Percentiles rank a stretch among this genome's conserved stretches.
Evolutionary conservation across 2,113 vertebrate genomes (phyloP).

Genomic region (Cheirogaleus medius): DNA sequence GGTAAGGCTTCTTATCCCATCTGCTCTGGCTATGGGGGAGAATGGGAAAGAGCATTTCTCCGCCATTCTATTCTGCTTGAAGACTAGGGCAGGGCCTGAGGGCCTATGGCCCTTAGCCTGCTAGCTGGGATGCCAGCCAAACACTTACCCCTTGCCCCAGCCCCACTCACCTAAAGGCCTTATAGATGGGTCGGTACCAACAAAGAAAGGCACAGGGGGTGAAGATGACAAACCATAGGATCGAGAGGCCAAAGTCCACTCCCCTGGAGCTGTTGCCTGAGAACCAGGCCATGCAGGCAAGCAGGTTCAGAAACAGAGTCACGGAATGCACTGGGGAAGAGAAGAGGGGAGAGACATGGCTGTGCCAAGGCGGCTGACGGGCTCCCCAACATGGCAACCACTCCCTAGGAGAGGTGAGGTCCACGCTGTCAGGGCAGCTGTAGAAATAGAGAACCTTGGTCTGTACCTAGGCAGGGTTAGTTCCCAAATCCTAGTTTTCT

Average conservation of each 20-base stretch:
- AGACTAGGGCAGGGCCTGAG: neutral
- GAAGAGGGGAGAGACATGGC: neutral
- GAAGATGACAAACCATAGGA: slow-evolving; percentile 97
- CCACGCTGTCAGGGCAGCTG: neutral
- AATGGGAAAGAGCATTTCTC: neutral
- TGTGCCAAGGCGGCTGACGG: neutral
- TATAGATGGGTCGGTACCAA: slow-evolving; percentile 98
- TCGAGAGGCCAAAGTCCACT: slow-evolving; percentile 95
- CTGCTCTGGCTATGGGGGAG: neutral
- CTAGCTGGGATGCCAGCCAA: neutral
- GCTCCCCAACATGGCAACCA: neutral
- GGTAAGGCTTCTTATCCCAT: neutral
- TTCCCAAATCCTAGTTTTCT: neutral
- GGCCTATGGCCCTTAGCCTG: neutral
- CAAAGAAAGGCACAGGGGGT: slow-evolving; percentile 96
- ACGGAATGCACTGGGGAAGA: slow-evolving; percentile 91
- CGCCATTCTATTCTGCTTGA: neutral
- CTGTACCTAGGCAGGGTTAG: neutral
- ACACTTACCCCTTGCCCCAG: rapidly evolving
- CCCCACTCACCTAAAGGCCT: slow-evolving; percentile 93
- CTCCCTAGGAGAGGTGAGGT: neutral
- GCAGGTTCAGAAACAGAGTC: slow-evolving; percentile 95
- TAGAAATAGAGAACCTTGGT: neutral
- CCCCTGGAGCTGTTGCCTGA: slow-evolving; percentile 70
- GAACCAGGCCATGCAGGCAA: slow-evolving; percentile 96